Conservation (phyloP, 2,797 vertebrate species). For the Microchirus variegatus region DNA sequence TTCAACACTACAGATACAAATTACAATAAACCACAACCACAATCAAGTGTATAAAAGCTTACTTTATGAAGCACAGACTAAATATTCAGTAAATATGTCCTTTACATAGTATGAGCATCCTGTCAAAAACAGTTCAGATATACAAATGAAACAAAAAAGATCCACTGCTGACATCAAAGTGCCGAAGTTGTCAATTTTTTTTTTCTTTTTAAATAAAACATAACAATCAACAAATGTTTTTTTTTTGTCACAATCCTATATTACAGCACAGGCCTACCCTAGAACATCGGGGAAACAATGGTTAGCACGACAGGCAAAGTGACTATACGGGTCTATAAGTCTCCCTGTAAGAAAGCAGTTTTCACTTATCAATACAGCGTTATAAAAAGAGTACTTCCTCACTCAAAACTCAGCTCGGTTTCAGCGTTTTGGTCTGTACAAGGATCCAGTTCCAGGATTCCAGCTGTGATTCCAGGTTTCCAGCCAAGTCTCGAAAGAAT, state of each 20-base stretch:
- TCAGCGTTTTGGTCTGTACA: constrained; percentile 67
- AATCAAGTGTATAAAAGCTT: constrained; percentile 74
- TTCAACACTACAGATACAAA: background rate
- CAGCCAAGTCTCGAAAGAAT: constrained; percentile 48
- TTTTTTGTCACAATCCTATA: constrained; percentile 77
- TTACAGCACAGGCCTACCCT: constrained; percentile 84
- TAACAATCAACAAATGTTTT: constrained; percentile 64
- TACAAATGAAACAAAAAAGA: constrained; percentile 69
- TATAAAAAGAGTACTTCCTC: constrained; percentile 75
- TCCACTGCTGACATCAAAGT: constrained; percentile 73
- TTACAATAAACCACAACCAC: constrained; percentile 45
- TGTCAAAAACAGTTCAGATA: constrained; percentile 70
- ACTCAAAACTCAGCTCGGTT: constrained; percentile 57
- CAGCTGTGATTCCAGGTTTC: constrained; percentile 56
- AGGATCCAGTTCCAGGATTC: constrained; percentile 47
- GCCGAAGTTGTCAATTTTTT: constrained; percentile 59
- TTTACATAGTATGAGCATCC: constrained; percentile 76
- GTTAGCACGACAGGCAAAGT: constrained; percentile 83
- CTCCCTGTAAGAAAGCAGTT: constrained; percentile 77
- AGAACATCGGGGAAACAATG: constrained; percentile 79
- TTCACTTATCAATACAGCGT: constrained; percentile 59
- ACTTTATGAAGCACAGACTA: constrained; percentile 82
- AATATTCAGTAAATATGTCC: constrained; percentile 80
- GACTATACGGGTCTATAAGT: constrained; percentile 59
- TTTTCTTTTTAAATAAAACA: constrained; percentile 60